These are phyloP conservation scores for Diglossa cyanea DNA, from an alignment of 2,797 vertebrate genomes.

Conservation along the genomic window DNA sequence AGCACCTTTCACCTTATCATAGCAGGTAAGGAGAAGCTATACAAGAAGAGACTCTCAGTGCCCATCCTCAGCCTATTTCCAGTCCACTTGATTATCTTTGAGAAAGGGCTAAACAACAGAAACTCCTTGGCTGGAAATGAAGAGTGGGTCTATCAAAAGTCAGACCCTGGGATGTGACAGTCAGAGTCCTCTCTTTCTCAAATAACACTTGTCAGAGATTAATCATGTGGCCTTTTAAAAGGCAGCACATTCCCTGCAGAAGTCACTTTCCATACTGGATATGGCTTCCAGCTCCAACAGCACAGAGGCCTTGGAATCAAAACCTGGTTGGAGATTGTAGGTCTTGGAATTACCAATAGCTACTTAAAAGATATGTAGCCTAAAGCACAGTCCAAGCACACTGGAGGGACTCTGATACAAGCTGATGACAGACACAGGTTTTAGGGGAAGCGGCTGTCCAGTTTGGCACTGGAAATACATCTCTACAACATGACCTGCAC, in stretches of 20 bases:
- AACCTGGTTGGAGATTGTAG: background rate
- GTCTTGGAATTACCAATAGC: background rate
- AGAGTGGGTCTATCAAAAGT: background rate
- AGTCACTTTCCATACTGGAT: background rate
- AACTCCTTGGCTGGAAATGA: background rate
- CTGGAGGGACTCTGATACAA: background rate
- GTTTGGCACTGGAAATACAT: background rate
- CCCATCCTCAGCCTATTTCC: background rate
- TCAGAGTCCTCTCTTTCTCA: background rate
- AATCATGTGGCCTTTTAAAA: background rate
- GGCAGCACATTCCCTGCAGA: accelerated
- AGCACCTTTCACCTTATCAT: background rate
- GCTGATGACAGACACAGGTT: background rate
- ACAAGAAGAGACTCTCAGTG: background rate
- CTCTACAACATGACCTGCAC: background rate
- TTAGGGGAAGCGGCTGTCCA: background rate
- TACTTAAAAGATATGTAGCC: background rate
- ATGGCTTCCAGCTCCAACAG: background rate
- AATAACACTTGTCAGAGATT: background rate
- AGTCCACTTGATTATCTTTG: background rate
- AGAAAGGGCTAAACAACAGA: background rate
- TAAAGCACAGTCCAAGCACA: background rate
- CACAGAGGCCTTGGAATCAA: background rate
- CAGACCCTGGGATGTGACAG: background rate
- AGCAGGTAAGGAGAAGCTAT: background rate